A percentile compares a stretch with the other conserved stretches of the same genome.
phyloP scores from a whole-genome alignment of 2,113 vertebrate genomes.

The Physeter macrocephalus region DNA sequence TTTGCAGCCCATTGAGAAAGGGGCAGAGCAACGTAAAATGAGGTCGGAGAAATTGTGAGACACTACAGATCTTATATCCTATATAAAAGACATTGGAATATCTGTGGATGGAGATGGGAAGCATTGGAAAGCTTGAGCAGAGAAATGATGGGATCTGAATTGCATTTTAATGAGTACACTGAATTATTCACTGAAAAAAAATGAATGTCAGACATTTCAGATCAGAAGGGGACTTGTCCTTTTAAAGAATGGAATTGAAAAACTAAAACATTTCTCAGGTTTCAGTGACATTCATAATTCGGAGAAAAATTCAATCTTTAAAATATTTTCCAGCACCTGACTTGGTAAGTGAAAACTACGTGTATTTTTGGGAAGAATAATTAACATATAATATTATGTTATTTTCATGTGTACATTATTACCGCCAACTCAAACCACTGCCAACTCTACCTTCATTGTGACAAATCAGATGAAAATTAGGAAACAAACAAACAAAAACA shows the following conservation, averaged over 20 bases:
- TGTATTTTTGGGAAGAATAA: too few species aligned
- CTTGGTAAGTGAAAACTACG: neutral
- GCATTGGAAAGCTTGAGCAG: neutral
- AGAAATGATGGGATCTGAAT: neutral
- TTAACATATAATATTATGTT: too few species aligned
- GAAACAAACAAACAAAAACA: neutral
- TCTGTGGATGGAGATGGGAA: neutral
- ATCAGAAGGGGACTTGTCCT: neutral
- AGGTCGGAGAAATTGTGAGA: neutral
- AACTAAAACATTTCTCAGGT: neutral
- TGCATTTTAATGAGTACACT: neutral
- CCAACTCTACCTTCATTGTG: neutral
- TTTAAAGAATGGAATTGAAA: neutral
- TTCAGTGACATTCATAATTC: neutral
- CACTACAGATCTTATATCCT: neutral
- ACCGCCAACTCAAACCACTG: neutral
- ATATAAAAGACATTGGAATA: neutral
- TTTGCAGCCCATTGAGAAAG: neutral
- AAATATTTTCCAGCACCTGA: neutral
- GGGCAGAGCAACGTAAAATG: neutral
- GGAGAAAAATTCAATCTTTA: neutral
- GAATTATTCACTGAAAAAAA: neutral
- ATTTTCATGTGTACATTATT: neutral
- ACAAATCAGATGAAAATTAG: neutral
- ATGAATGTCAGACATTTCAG: neutral